These are phyloP conservation scores for Nemopilema nomurai DNA, from an alignment of 30 jellyfish, hydroid and myxozoan genomes.

Conservation along the genomic window DNA sequence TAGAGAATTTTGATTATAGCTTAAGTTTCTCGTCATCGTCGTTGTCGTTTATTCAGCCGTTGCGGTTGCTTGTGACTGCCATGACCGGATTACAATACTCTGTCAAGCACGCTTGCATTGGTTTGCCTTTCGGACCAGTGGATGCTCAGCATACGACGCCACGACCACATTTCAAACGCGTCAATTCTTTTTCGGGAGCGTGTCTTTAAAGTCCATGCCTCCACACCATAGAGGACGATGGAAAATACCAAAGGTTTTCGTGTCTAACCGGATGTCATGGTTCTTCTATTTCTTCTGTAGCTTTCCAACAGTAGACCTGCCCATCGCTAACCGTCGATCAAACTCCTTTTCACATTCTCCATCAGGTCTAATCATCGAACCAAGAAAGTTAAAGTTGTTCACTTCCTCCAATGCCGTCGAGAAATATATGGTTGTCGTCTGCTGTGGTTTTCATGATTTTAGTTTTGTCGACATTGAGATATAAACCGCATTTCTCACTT, in stretches of 20 bases:
- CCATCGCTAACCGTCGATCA: slow-evolving; percentile 2
- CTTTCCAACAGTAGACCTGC: slow-evolving; percentile 9
- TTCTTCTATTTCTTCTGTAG: slow-evolving; percentile 2
- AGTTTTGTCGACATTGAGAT: slow-evolving; percentile 15
- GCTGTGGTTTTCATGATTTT: slow-evolving; percentile 8
- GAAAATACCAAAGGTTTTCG: slow-evolving; percentile 26
- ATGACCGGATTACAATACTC: neutral
- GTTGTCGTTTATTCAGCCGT: neutral
- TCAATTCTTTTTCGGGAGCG: neutral
- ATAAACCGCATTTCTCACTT: slow-evolving; percentile 12
- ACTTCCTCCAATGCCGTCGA: slow-evolving; percentile 8
- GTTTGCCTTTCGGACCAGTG: slow-evolving; percentile 8
- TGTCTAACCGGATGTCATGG: slow-evolving; percentile 1
- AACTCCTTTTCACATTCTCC: slow-evolving; percentile 14
- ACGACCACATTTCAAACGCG: slow-evolving; percentile 26
- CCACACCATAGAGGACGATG: slow-evolving; percentile 14
- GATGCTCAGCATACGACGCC: slow-evolving; percentile 19
- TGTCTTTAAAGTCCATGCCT: slow-evolving; percentile 8
- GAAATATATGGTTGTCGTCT: neutral
- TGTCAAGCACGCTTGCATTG: neutral
- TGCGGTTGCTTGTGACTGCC: neutral
- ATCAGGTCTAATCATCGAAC: slow-evolving; percentile 3
- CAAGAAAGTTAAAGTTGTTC: slow-evolving; percentile 5
- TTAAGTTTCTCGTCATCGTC: neutral
- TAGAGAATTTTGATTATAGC: no score